phyloP scores from a whole-genome alignment of 2,113 vertebrate genomes.

The Neotragus pygmaeus region DNA sequence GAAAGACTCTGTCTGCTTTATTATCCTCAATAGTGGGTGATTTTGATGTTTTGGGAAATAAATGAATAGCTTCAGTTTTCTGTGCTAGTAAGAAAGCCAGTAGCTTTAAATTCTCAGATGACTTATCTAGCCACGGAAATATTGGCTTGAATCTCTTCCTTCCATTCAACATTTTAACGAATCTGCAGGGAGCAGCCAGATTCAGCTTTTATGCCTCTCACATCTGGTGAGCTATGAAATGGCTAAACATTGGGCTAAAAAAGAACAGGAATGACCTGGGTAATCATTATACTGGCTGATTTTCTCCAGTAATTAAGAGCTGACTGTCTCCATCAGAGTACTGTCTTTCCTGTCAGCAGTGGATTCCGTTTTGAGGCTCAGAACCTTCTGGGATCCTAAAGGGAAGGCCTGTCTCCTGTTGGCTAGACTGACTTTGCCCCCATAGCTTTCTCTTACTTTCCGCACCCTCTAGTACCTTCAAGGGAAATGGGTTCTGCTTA shows the following conservation, averaged over 20 bases:
- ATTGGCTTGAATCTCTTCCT: not conserved
- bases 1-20: not conserved
- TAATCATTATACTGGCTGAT: not conserved
- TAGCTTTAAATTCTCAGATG: not conserved
- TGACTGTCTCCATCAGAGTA: not conserved
- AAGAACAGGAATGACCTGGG: not conserved
- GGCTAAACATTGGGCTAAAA: not conserved
- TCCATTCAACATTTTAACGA: not conserved
- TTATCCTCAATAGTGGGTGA: not conserved
- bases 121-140: not conserved
- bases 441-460: not conserved
- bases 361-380: not conserved
- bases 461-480: not conserved
- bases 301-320: not conserved
- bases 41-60: conserved; percentile 39
- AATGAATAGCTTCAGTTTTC: conserved; percentile 23
- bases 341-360: not conserved
- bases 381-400: not conserved
- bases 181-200: not conserved
- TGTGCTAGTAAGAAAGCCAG: conserved; percentile 5
- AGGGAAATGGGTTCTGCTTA: not conserved
- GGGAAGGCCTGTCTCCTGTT: not conserved
- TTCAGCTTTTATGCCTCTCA: not conserved
- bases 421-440: not conserved
- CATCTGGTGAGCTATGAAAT: not conserved